Conservation (phyloP, 2,797 vertebrate species). For the Mus caroli region DNA sequence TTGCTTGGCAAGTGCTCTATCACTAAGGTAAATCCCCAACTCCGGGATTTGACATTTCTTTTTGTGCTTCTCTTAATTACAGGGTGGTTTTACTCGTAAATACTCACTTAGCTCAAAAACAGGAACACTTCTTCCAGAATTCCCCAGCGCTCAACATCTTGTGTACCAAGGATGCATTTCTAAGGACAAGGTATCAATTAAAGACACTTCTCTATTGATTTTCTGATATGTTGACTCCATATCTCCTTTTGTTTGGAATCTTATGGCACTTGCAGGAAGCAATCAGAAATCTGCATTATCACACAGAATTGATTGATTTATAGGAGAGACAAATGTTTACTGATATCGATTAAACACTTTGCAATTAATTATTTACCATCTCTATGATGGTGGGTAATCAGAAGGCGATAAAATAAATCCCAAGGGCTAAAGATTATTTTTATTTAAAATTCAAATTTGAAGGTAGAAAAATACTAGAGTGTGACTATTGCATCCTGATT, state of each 20-base stretch:
- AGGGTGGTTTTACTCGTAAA: constrained; percentile 99
- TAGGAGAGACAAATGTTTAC: constrained; percentile 87
- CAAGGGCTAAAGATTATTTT: constrained; percentile 60
- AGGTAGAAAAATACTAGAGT: not conserved
- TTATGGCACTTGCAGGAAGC: constrained; percentile 86
- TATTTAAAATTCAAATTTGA: constrained; percentile 25
- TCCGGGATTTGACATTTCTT: constrained; percentile 62
- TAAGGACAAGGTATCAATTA: constrained; percentile 95
- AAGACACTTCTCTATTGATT: constrained; percentile 82
- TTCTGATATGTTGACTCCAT: constrained; percentile 83
- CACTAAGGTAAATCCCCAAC: too few species aligned
- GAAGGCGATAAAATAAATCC: constrained; percentile 84
- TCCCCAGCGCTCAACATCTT: constrained; percentile 97
- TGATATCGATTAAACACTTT: constrained; percentile 87
- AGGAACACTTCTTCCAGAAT: constrained; percentile 97
- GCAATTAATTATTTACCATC: constrained; percentile 90
- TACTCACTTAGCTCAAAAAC: constrained; percentile 99
- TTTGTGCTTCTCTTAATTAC: constrained; percentile 71
- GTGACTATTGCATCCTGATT: not conserved
- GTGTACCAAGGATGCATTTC: constrained; percentile 95
- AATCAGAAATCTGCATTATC: constrained; percentile 87
- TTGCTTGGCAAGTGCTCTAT: too few species aligned
- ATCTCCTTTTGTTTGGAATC: constrained; percentile 83
- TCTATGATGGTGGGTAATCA: constrained; percentile 86
- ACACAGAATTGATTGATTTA: constrained; percentile 90